Conservation (phyloP, 2,888 invertebrate species). For the Osedax fenrisi region DNA sequence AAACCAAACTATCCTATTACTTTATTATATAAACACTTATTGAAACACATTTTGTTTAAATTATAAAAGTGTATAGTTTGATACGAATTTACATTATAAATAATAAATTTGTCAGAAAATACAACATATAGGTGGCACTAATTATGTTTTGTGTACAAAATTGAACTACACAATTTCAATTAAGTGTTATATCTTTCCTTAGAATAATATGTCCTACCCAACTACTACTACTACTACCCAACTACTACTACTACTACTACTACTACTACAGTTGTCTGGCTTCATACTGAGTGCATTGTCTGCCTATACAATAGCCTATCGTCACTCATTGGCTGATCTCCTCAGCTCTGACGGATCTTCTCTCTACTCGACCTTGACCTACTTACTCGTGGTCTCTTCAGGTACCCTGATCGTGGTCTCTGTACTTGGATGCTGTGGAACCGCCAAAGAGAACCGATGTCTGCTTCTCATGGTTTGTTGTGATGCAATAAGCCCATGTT, state of each 20-base stretch:
- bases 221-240: slow-evolving; percentile 17
- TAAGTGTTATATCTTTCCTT: too few species aligned
- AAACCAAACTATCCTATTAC: too few species aligned
- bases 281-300: neutral
- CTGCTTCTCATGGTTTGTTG: neutral
- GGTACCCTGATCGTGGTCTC: neutral
- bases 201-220: too few species aligned
- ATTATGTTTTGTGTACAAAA: too few species aligned
- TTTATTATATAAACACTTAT: too few species aligned
- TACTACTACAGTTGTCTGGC: neutral
- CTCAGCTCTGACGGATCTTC: neutral
- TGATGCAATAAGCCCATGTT: too few species aligned
- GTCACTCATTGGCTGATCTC: neutral
- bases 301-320: neutral
- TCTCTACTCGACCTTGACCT: neutral
- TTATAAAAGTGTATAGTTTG: too few species aligned
- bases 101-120: too few species aligned
- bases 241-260: neutral
- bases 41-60: too few species aligned
- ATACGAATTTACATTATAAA: too few species aligned
- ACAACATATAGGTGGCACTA: too few species aligned
- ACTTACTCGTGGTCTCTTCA: neutral
- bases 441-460: neutral
- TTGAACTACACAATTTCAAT: too few species aligned
- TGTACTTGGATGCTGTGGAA: neutral